Percentiles rank a stretch among this genome's conserved stretches.
phyloP scores from a whole-genome alignment of 1,140 invertebrate genomes.

The Vollenhovia emeryi region DNA sequence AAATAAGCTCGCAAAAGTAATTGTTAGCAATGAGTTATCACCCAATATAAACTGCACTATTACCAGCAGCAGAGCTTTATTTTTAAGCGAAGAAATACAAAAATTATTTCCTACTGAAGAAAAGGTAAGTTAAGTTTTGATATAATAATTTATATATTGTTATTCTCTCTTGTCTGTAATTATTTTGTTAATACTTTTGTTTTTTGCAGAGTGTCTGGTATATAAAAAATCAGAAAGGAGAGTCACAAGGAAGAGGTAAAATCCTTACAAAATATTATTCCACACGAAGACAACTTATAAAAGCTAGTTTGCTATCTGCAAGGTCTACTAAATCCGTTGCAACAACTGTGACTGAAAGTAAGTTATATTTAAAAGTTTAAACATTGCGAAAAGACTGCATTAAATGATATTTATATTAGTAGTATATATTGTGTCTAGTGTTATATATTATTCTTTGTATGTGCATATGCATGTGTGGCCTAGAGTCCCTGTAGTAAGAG shows the following conservation, averaged over 20 bases:
- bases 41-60: neutral
- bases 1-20: slow-evolving; percentile 19
- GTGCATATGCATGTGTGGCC: too few species aligned
- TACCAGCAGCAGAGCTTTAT: neutral
- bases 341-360: too few species aligned
- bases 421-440: too few species aligned
- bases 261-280: neutral
- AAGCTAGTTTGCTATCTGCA: neutral
- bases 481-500: too few species aligned
- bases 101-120: slow-evolving; percentile 10
- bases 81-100: neutral
- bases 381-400: too few species aligned
- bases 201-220: slow-evolving; percentile 17
- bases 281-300: neutral
- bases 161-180: neutral
- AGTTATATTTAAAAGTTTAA: too few species aligned
- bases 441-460: too few species aligned
- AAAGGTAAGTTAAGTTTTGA: neutral
- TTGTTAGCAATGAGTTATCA: slow-evolving; percentile 4
- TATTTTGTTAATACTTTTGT: neutral
- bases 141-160: too few species aligned
- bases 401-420: too few species aligned
- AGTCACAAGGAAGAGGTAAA: slow-evolving; percentile 12
- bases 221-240: neutral
- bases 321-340: too few species aligned